Evolutionary conservation across 2,888 invertebrate species (phyloP).

Genomic region (Eristalis intricaria): DNA sequence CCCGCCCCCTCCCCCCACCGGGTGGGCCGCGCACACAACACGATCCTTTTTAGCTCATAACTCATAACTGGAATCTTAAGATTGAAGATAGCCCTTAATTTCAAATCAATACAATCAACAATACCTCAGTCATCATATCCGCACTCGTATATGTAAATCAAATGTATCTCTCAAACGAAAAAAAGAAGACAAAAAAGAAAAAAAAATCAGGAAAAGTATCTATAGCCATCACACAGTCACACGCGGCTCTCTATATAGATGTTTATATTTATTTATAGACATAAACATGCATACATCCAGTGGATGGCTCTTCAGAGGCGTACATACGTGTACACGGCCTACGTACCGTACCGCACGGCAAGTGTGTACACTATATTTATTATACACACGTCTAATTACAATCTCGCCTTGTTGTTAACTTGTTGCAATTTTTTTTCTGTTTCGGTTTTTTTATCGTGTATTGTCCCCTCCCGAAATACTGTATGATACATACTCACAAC

Average conservation of each 20-base stretch:
- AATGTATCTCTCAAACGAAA: neutral
- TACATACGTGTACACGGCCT: neutral
- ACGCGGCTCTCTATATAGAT: neutral
- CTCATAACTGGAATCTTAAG: neutral
- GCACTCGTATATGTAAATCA: neutral
- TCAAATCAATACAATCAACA: neutral
- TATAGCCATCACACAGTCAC: neutral
- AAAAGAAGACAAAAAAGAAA: neutral
- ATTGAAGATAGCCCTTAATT: neutral
- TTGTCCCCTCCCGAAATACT: neutral
- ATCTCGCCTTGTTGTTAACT: conserved; percentile 42
- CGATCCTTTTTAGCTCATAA: neutral
- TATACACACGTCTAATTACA: conserved; percentile 16
- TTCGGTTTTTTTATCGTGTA: neutral
- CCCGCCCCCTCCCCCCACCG: neutral
- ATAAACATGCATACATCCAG: conserved; percentile 14
- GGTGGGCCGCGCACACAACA: neutral
- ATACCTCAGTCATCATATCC: neutral
- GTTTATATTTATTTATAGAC: conserved; percentile 8
- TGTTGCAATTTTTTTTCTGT: conserved; percentile 41
- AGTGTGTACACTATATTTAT: conserved; percentile 13
- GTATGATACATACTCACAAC: conserved; percentile 14
- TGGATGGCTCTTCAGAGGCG: neutral
- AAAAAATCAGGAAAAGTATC: neutral
- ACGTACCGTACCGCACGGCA: neutral